A percentile compares a stretch with the other conserved stretches of the same genome.
These are phyloP conservation scores for Digitonthophagus gazella DNA, from an alignment of 2,888 invertebrate genomes.

Conservation along the genomic window DNA sequence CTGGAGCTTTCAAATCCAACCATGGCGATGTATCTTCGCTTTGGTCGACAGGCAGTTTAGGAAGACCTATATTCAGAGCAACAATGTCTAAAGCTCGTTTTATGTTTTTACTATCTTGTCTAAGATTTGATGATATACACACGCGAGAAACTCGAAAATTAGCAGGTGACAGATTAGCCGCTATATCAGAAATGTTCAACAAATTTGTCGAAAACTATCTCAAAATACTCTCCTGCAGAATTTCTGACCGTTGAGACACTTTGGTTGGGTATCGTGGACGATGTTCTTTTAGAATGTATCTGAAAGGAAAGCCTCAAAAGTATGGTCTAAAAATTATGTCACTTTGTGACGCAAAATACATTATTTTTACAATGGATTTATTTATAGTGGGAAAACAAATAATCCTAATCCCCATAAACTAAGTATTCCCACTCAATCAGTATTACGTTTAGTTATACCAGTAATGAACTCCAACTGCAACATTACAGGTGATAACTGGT, in stretches of 20 bases:
- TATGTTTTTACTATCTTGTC: neutral
- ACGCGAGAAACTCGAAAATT: neutral
- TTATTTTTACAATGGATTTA: neutral
- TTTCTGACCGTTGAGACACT: neutral
- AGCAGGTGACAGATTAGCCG: neutral
- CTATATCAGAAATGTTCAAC: neutral
- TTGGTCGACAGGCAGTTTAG: neutral
- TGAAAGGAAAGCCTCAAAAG: constrained; percentile 6
- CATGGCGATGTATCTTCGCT: neutral
- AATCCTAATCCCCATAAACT: constrained; percentile 1
- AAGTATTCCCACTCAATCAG: neutral
- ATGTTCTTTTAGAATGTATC: neutral
- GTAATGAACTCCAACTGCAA: constrained; percentile 17
- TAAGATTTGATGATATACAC: constrained; percentile 7
- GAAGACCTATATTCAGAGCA: neutral
- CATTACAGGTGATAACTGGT: constrained; percentile 19
- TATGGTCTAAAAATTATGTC: neutral
- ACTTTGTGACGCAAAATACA: neutral
- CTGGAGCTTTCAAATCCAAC: neutral
- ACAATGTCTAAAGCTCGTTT: constrained; percentile 2
- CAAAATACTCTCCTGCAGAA: neutral
- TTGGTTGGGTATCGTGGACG: neutral
- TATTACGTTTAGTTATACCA: constrained; percentile 9
- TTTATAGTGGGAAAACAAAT: neutral
- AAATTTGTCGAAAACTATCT: neutral